Percentiles rank a stretch among this genome's conserved stretches.
These are phyloP conservation scores for Antechinus flavipes DNA, from an alignment of 2,113 vertebrate genomes.

Conservation along the genomic window DNA sequence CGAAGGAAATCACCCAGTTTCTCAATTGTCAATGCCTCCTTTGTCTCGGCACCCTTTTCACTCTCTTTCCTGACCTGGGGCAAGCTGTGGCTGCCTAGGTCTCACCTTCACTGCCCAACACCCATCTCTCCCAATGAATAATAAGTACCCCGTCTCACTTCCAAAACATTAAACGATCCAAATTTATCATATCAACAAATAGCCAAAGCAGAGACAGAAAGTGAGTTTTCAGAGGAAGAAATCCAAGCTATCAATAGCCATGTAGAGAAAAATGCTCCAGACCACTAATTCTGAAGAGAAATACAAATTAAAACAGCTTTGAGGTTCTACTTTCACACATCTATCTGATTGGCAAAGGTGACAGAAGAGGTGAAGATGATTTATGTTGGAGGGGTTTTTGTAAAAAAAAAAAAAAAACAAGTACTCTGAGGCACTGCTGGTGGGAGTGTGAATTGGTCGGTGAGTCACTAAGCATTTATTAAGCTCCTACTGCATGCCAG, in stretches of 20 bases:
- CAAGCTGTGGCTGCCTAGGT: neutral
- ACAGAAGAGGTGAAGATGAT: neutral
- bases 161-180: neutral
- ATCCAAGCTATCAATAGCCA: neutral
- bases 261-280: neutral
- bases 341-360: neutral
- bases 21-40: neutral
- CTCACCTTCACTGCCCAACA: neutral
- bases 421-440: neutral
- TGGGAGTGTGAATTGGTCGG: neutral
- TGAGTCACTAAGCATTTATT: neutral
- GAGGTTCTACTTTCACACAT: neutral
- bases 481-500: neutral
- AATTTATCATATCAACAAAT: neutral
- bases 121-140: neutral
- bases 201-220: neutral
- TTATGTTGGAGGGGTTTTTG: neutral
- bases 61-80: neutral
- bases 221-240: neutral
- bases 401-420: neutral
- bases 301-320: neutral
- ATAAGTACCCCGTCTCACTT: neutral
- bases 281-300: neutral
- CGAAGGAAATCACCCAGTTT: neutral
- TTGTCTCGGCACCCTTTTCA: fast-evolving